Evolutionary conservation across 2,797 vertebrate species (phyloP), one percentile per base, ranked within the genome.

Genomic region (Rhynchonycteris naso): DNA sequence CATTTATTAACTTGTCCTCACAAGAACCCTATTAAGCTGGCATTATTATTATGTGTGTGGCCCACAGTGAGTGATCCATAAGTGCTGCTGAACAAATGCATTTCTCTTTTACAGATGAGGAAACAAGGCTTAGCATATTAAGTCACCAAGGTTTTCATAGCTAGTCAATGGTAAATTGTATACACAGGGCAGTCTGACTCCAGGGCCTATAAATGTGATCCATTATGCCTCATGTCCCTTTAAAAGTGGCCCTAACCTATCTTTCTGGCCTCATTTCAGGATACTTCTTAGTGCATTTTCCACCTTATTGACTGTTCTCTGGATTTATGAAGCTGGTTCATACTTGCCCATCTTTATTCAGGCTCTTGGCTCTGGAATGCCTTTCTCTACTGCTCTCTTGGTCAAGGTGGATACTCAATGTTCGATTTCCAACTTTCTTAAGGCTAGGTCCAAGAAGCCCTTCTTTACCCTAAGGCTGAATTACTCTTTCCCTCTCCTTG

Each of bases 1-100:
- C 14, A 54, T 86, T 87, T 84, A 88, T 80, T 88, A 58, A 85
- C 9, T 79, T 92, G 69, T 72, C 75, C 69, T 91, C 38, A 69
- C 28, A 80, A 75, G 9, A 65, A 63, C 14, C 28, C 65, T 74
- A n/a, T 38, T 80, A 90, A 15, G 15, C 63, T 71, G 59, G 22
- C 52, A 43, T 88, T 76, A 54, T 66, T 86, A 56, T 88, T 72
- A 68, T 50, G 21, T 74, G 22, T 4, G 72, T 93, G 43, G 21
- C 16, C 68, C 15, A 14, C 33, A 43, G 63, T 52, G 50, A 43
- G 21, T 85, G 15, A 28, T 78, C 43, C 63, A 78, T 56, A 52
- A 93, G 85, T 85, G 56, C 56, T 84, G 35, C 33, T 76, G n/a
- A 54, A 79, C 26, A 16, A 92, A 56, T 56, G 33, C 38, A 78